Conservation (phyloP, 2,113 vertebrate genomes). For the Saiga tatarica region DNA sequence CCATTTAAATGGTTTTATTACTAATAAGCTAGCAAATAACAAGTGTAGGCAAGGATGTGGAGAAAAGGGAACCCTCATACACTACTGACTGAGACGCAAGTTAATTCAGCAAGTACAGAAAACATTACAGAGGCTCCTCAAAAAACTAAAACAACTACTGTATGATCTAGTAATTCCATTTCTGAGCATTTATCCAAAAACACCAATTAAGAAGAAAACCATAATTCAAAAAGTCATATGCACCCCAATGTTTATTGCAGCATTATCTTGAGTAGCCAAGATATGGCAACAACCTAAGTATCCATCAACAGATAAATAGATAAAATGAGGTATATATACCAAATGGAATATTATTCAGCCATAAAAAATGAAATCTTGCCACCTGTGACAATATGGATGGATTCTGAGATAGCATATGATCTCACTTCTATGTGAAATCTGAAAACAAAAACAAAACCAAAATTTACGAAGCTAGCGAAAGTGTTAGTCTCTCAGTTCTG, state of each 20-base stretch:
- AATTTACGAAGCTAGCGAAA: background rate
- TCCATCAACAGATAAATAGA: background rate
- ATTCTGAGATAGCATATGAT: background rate
- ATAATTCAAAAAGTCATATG: background rate
- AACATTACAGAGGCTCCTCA: background rate
- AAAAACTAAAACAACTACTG: background rate
- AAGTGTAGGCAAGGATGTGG: background rate
- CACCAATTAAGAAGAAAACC: background rate
- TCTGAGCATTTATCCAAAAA: background rate
- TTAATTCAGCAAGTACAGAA: background rate
- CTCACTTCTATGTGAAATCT: background rate
- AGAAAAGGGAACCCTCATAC: background rate
- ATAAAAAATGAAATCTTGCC: background rate
- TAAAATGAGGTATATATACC: background rate
- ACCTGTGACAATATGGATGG: background rate
- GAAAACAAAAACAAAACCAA: background rate
- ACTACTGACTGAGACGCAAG: background rate
- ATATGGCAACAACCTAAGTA: background rate
- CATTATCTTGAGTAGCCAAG: background rate
- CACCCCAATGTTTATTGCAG: background rate
- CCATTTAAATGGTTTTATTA: background rate
- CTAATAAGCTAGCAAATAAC: background rate
- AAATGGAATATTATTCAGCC: background rate
- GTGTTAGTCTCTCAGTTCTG: background rate
- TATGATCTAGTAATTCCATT: background rate